phyloP scores from a whole-genome alignment of 2,797 vertebrate species.

The Myripristis jacobus region DNA sequence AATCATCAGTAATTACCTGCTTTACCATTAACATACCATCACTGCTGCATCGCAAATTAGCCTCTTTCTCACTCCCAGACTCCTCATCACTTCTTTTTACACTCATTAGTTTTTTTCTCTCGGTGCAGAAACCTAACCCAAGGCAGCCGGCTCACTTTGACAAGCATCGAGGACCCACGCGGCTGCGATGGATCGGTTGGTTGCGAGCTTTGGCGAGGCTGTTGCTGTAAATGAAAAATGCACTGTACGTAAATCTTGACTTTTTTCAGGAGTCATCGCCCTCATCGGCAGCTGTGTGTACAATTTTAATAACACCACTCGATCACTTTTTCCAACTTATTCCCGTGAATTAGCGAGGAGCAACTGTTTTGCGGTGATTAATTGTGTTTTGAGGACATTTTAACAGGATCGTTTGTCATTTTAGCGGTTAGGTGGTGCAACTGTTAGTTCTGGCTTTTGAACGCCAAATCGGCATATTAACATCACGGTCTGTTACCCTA shows the following conservation, averaged over 20 bases:
- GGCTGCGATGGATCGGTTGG: background rate
- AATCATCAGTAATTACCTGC: slow-evolving; percentile 73
- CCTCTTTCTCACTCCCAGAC: slow-evolving; percentile 46
- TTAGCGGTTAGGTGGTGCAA: slow-evolving; percentile 11
- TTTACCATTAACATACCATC: slow-evolving; percentile 61
- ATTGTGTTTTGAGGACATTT: slow-evolving; percentile 21
- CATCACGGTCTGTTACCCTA: no score
- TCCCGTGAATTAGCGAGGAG: background rate
- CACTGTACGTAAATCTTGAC: no score
- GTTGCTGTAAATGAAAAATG: background rate
- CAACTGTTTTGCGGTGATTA: slow-evolving; percentile 28
- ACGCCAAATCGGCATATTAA: background rate
- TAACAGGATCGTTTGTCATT: slow-evolving; percentile 46
- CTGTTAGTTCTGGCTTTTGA: slow-evolving; percentile 28
- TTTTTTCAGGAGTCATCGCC: background rate
- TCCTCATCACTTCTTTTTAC: slow-evolving; percentile 20
- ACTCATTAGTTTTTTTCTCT: slow-evolving; percentile 48
- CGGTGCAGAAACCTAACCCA: slow-evolving; percentile 8
- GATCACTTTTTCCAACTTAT: background rate
- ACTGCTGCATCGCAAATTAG: slow-evolving; percentile 51
- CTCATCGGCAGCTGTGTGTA: no score
- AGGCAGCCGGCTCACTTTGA: slow-evolving; percentile 10
- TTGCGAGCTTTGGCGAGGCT: background rate
- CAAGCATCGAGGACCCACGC: background rate
- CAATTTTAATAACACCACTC: background rate